Percentiles rank a stretch among this genome's conserved stretches.
phyloP scores from a whole-genome alignment of 2,113 vertebrate genomes.

The Prietella phreatophila region DNA sequence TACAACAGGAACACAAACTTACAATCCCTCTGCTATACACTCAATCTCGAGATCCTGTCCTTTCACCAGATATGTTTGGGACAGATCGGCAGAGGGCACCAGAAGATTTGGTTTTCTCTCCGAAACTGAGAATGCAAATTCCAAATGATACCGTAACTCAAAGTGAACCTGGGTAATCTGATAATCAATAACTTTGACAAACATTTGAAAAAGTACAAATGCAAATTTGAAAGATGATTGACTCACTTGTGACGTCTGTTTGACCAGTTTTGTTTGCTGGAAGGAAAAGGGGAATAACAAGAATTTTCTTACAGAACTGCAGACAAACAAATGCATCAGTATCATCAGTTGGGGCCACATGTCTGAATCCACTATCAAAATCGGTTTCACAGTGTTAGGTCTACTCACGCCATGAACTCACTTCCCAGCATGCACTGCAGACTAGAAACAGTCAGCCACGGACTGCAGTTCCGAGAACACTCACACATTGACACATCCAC shows the following conservation, averaged over 20 bases:
- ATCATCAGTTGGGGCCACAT: not conserved
- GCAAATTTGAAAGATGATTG: not conserved
- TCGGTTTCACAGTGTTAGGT: not conserved
- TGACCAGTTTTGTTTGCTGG: constrained; percentile 11
- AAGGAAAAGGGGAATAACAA: not conserved
- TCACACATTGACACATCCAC: too few species aligned
- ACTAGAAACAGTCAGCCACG: too few species aligned
- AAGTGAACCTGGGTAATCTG: not conserved
- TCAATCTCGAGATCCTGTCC: constrained; percentile 82
- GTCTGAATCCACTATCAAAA: not conserved
- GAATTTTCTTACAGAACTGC: not conserved
- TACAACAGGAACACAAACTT: constrained; percentile 66
- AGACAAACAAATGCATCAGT: not conserved
- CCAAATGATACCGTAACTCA: not conserved
- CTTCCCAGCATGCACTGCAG: too few species aligned
- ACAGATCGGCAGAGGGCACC: constrained; percentile 79
- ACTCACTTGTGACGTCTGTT: constrained; percentile 29
- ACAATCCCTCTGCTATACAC: constrained; percentile 93
- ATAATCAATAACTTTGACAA: not conserved
- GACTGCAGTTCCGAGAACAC: too few species aligned
- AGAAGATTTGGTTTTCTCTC: constrained; percentile 80
- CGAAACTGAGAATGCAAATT: constrained; percentile 42
- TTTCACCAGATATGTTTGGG: constrained; percentile 76
- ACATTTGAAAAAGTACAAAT: not conserved
- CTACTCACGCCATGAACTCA: too few species aligned